Base-by-base conservation (phyloP, 2,888 invertebrate species). In the Andrena flavipes region DNA sequence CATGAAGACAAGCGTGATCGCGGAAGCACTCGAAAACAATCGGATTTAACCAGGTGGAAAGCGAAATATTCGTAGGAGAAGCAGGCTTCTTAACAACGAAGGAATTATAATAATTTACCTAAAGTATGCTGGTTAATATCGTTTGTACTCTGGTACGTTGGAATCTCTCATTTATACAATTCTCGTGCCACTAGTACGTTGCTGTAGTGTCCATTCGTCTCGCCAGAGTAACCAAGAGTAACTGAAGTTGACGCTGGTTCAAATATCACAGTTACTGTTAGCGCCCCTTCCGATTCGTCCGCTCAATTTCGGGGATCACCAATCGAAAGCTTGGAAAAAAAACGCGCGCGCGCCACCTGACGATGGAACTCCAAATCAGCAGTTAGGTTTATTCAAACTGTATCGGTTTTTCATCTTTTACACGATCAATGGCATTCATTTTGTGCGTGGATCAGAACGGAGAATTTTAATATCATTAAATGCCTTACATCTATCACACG, bases 191-290 rank as follows among this genome's bases (percentile, higher is more conserved):
- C 85, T 70, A 69, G 72, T 80, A 85, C 85, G 88, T 87, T 87
- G 80, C 76, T 85, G 73, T 62, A 63, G 73, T 80, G 65, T 76
- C 82, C 86, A 84, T 84, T 86, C 88, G 88, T 83, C 76, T 83
- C 84, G 67, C 82, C 77, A 80, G 87, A 86, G 88, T 89, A 90
- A 91, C 91, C 82, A 76, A 80, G 87, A 86, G 88, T 89, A 90
- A 91, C 91, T 91, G 91, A 90, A 91, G 89, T 92, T 91, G 91
- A 90, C 89, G 91, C 90, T 87, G 82, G 86, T 91, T 91, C 87
- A 91, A 91, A 89, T 91, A 90, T 92, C 87, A 92, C 90, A 87
- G 90, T 92, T 91, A 91, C 86, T 89, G 86, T 87, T 85, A 84
- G 77, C n/a, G 35, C n/a, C 13, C 51, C 6, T 29, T 64, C 16